A percentile compares a stretch with the other conserved stretches of the same genome.
Conservation (phyloP, 2,113 vertebrate species). For the Procavia capensis region DNA sequence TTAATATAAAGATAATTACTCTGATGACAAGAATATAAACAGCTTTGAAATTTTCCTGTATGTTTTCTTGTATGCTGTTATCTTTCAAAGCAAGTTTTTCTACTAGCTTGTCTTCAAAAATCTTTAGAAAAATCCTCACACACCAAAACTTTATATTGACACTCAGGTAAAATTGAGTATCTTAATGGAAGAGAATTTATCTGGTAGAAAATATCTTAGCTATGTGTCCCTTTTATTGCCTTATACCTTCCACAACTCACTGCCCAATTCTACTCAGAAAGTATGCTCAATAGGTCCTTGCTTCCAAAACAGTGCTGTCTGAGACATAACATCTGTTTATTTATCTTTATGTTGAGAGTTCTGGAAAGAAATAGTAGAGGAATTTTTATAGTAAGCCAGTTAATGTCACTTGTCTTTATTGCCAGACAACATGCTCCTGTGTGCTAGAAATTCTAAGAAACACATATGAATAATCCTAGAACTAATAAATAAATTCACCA, state of each 20-base stretch:
- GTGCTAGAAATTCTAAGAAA: too few species aligned
- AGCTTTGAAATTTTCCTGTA: neutral
- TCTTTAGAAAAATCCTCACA: neutral
- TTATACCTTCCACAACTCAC: neutral
- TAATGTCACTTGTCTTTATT: neutral
- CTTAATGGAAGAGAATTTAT: neutral
- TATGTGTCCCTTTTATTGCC: neutral
- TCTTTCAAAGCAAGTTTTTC: neutral
- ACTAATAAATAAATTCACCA: too few species aligned
- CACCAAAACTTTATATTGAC: neutral
- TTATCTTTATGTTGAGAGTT: neutral
- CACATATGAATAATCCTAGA: too few species aligned
- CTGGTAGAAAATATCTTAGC: neutral
- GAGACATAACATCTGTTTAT: too few species aligned
- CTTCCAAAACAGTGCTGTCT: neutral
- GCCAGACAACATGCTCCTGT: too few species aligned
- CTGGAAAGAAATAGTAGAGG: neutral
- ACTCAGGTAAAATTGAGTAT: neutral
- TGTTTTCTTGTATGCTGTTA: neutral
- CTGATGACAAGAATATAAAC: neutral
- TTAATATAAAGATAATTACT: neutral
- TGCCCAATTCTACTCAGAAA: neutral
- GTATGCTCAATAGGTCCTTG: neutral
- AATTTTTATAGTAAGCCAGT: neutral
- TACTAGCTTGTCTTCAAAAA: neutral